Percentiles rank a stretch among this genome's conserved stretches.
phyloP scores from a whole-genome alignment of 2,888 invertebrate genomes.

The Euplagia quadripunctaria region DNA sequence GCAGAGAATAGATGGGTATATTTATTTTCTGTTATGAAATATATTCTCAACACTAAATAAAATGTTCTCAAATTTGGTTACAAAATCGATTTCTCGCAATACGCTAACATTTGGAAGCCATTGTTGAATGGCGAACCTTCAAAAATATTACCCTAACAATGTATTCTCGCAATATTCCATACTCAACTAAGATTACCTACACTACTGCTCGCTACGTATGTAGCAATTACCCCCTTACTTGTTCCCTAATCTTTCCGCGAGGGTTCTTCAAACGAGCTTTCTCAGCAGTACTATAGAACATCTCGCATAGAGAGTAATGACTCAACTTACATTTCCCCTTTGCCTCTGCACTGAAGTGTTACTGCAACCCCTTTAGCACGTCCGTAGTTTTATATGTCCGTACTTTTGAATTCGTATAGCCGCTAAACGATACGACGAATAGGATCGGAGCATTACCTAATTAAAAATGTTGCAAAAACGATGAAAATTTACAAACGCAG shows the following conservation, averaged over 20 bases:
- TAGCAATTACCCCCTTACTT: constrained; percentile 36
- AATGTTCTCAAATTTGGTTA: too few species aligned
- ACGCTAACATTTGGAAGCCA: too few species aligned
- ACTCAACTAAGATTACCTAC: background rate
- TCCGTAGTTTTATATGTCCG: constrained; percentile 9
- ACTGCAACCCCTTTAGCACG: constrained; percentile 11
- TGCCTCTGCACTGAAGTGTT: constrained; percentile 27
- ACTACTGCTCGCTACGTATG: constrained; percentile 5
- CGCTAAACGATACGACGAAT: background rate
- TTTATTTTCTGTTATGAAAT: too few species aligned
- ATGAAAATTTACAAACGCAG: too few species aligned
- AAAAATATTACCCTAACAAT: background rate
- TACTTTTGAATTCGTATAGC: background rate
- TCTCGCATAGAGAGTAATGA: constrained; percentile 46
- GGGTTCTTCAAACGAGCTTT: constrained; percentile 33
- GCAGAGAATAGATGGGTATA: too few species aligned
- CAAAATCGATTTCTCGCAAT: too few species aligned
- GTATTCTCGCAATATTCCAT: background rate
- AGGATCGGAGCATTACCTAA: too few species aligned
- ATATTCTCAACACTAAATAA: too few species aligned
- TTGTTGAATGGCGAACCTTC: background rate
- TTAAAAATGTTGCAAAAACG: too few species aligned
- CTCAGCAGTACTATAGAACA: constrained; percentile 32
- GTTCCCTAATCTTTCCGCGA: constrained; percentile 47
- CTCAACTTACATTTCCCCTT: constrained; percentile 40